A percentile compares a stretch with the other conserved stretches of the same genome.
Conservation (phyloP, 2,113 vertebrate genomes). For the Oncorhynchus gorbuscha region DNA sequence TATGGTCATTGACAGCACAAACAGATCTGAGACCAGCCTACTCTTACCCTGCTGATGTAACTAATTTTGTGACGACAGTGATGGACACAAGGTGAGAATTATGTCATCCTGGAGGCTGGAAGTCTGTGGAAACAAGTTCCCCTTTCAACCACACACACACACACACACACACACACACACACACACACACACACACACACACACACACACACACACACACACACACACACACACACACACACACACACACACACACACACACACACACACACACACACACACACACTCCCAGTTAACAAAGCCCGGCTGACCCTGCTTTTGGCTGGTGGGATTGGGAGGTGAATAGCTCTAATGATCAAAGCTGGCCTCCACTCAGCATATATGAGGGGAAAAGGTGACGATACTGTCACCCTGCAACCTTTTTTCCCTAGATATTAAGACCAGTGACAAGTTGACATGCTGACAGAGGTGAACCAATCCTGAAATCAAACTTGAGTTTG, state of each 20-base stretch:
- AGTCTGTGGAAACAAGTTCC: slow-evolving; percentile 1
- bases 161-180: slow-evolving; percentile 25
- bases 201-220: slow-evolving; percentile 41
- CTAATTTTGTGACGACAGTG: neutral
- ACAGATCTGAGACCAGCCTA: too few relatives aligned
- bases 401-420: slow-evolving; percentile 7
- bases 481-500: too few relatives aligned
- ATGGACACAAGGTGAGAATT: neutral
- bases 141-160: slow-evolving; percentile 26
- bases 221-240: slow-evolving; percentile 41
- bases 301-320: slow-evolving; percentile 68
- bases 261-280: slow-evolving; percentile 37
- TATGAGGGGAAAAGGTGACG: neutral
- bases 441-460: neutral
- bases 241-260: slow-evolving; percentile 32
- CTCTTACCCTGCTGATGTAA: neutral
- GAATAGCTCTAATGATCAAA: slow-evolving; percentile 1
- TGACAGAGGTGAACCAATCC: neutral
- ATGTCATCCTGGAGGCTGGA: neutral
- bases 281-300: slow-evolving; percentile 69
- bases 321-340: slow-evolving; percentile 29
- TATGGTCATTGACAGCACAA: too few relatives aligned
- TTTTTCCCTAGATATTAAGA: slow-evolving; percentile 4
- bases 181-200: slow-evolving; percentile 40
- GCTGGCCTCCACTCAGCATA: neutral